These are phyloP conservation scores for Anhinga anhinga DNA, from an alignment of 2,113 vertebrate genomes.

Conservation along the genomic window DNA sequence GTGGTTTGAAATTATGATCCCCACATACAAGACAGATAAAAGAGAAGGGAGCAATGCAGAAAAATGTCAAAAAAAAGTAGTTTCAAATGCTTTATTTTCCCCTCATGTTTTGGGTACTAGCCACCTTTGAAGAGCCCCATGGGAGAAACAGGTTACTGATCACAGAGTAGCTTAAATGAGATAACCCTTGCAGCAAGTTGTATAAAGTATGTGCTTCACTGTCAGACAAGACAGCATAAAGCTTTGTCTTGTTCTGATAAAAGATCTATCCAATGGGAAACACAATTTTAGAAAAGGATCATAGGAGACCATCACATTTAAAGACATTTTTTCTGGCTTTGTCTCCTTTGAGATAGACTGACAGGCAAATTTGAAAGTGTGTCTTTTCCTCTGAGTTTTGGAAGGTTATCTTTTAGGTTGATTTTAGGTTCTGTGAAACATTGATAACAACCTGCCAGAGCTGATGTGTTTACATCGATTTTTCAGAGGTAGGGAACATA, in stretches of 20 bases:
- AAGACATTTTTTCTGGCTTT: constrained; percentile 34
- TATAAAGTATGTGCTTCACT: constrained; percentile 1
- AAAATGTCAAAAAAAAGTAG: neutral
- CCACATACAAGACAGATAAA: neutral
- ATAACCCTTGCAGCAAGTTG: constrained; percentile 21
- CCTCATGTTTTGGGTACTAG: neutral
- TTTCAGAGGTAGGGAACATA: constrained; percentile 28
- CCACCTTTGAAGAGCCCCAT: constrained; percentile 3
- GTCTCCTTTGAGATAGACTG: constrained; percentile 48
- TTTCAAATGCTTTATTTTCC: neutral
- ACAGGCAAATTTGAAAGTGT: constrained; percentile 40
- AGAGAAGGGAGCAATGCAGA: neutral
- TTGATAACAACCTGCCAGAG: constrained; percentile 68
- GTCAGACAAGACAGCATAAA: constrained; percentile 12
- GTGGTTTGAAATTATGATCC: neutral
- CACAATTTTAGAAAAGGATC: constrained; percentile 54
- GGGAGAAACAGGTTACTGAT: constrained; percentile 8
- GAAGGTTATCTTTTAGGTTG: constrained; percentile 68
- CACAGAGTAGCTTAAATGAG: constrained; percentile 25
- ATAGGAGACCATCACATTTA: constrained; percentile 30
- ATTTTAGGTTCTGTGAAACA: constrained; percentile 69
- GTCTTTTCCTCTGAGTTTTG: constrained; percentile 52
- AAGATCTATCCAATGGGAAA: constrained; percentile 39
- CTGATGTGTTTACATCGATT: constrained; percentile 62
- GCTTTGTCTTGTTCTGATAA: constrained; percentile 57